A percentile compares a stretch with the other conserved stretches of the same genome.
Evolutionary conservation across 2,113 vertebrate species (phyloP).

Genomic region (Candoia aspera): DNA sequence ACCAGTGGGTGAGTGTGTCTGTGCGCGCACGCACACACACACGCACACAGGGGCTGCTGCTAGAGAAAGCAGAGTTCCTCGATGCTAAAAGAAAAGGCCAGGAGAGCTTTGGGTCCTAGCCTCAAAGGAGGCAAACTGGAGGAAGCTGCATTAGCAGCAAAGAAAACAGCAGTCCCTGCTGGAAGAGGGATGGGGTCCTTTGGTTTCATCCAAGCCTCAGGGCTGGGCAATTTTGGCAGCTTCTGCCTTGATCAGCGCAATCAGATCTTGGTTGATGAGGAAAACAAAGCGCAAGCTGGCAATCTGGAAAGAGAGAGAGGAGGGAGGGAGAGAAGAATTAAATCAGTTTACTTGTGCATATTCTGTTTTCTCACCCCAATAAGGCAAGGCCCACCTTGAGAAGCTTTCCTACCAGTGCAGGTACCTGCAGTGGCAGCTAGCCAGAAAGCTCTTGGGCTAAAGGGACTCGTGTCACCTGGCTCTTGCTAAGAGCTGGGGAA

Average conservation of each 20-base stretch:
- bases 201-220: background rate
- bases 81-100: background rate
- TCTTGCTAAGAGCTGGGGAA: background rate
- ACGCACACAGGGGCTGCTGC: too few relatives aligned
- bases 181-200: background rate
- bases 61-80: background rate
- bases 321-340: background rate
- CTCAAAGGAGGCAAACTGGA: background rate
- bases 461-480: background rate
- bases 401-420: background rate
- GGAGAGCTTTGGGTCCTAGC: background rate
- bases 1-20: background rate
- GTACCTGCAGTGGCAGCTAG: background rate
- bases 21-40: too few relatives aligned
- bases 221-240: slow-evolving; percentile 89
- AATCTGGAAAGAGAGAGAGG: slow-evolving; percentile 73
- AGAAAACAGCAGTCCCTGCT: background rate
- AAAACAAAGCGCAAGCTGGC: slow-evolving; percentile 95
- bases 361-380: background rate
- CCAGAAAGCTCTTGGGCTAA: background rate
- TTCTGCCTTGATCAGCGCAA: slow-evolving; percentile 93
- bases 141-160: background rate
- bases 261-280: slow-evolving; percentile 95
- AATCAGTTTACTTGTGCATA: too few relatives aligned
- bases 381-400: background rate